Evolutionary conservation across 92 coral and sea anemone genomes (phyloP), one percentile per base, ranked within the genome.

Genomic region (Actinernus sp.): DNA sequence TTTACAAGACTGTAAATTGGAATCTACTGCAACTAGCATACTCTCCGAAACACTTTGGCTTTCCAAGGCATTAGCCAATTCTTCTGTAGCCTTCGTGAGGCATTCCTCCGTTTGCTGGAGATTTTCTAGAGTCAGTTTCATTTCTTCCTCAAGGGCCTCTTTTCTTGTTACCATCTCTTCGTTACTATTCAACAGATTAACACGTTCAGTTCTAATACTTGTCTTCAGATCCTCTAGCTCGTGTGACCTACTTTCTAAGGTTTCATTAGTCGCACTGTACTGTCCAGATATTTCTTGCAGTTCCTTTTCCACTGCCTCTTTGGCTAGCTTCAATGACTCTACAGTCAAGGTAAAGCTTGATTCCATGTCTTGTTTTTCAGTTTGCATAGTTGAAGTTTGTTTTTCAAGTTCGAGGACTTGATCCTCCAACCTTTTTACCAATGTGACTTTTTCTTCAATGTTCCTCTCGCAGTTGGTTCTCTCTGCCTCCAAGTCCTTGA

Each of bases 11-110:
- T 76, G 74, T 24, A 76, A 24, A 14, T 56, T 76, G 12, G 78
- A 30, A 33, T 65, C 66, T 19, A 64, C 74, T 27, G 76, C 76
- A 3, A 57, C 83, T 26, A 76, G 60, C 83, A 64, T 46, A 28
- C 44, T 32, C 19, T 76, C 76, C 5, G 83, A 44, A 27, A 64
- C 52, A 31, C 14, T 31, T 31, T 65, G 65, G 17, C 36, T 32
- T 26, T 65, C 75, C 0, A 18, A 2, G 7, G 75, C 52, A 14
- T 56, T 27, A 22, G 16, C 55, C 17, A 65, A 40, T 20, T 76
- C 67, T 6, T 12, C 26, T 26, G 24, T 76, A 0, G 63, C 21
- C 16, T 17, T 31, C 2, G 10, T 54, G 25, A 50, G 46, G 13
- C 48, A 19, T 59, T 74, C 72, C 41, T 74, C 72, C 0, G 26